Conservation (phyloP, 2,113 vertebrate genomes). For the Uropsilus gracilis region DNA sequence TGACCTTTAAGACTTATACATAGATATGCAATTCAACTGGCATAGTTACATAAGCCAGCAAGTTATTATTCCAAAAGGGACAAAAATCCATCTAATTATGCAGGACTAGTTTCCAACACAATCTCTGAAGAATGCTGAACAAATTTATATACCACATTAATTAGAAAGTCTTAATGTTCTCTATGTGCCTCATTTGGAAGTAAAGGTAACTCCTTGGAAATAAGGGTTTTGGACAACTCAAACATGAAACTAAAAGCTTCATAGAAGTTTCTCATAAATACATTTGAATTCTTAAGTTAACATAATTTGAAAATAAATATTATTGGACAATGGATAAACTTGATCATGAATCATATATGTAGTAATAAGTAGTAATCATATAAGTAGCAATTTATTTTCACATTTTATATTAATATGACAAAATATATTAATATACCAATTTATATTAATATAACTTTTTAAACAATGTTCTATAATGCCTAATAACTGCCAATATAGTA, state of each 20-base stretch:
- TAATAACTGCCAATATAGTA: neutral
- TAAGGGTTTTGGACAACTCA: neutral
- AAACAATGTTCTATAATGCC: neutral
- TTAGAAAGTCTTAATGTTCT: neutral
- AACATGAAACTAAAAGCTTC: neutral
- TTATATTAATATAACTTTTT: neutral
- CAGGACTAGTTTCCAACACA: neutral
- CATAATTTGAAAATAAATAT: neutral
- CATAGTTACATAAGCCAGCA: constrained; percentile 43
- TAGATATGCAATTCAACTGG: neutral
- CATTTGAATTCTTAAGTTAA: neutral
- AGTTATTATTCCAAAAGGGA: constrained; percentile 12
- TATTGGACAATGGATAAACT: neutral
- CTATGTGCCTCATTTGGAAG: neutral
- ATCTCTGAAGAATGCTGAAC: neutral
- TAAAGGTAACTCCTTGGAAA: neutral
- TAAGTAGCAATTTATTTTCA: neutral
- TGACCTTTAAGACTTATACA: constrained; percentile 7
- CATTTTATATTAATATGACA: too few species aligned
- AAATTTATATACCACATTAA: neutral
- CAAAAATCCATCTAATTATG: neutral
- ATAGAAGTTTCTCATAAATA: neutral
- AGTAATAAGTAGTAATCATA: neutral
- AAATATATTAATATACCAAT: too few species aligned
- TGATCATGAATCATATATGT: neutral